These are phyloP conservation scores for Drosophila incognita DNA, from an alignment of 2,888 invertebrate species.

Conservation along the genomic window DNA sequence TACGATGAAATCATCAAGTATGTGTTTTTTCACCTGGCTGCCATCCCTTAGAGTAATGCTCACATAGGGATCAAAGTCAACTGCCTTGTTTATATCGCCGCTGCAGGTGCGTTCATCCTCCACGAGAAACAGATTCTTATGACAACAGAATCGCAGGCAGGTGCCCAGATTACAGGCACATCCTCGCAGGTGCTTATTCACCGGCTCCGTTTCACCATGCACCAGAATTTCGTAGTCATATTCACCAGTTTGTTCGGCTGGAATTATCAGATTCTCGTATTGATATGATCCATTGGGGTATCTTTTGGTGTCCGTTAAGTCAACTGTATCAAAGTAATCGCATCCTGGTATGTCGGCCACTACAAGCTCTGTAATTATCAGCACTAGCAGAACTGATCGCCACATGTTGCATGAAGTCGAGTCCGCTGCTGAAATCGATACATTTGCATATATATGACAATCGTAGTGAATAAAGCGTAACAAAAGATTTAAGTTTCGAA, in stretches of 20 bases:
- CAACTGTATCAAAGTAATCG: conserved; percentile 68
- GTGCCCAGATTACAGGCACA: conserved; percentile 74
- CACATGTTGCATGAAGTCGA: conserved; percentile 7
- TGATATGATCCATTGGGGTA: conserved; percentile 64
- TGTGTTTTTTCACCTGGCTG: conserved; percentile 6
- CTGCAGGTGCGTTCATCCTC: conserved; percentile 19
- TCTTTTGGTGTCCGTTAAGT: conserved; percentile 45
- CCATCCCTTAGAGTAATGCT: conserved; percentile 27
- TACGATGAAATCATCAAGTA: conserved; percentile 39
- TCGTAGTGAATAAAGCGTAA: not conserved
- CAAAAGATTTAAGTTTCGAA: not conserved
- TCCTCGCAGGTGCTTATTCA: conserved; percentile 60
- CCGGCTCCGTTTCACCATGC: conserved; percentile 12
- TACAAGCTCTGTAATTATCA: not conserved
- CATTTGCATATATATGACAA: not conserved
- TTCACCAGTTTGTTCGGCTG: conserved; percentile 42
- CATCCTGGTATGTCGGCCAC: conserved; percentile 52
- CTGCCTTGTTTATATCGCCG: not conserved
- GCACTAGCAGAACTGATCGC: not conserved
- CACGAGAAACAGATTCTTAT: conserved; percentile 16
- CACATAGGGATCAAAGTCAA: conserved; percentile 26
- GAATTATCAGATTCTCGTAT: conserved; percentile 64
- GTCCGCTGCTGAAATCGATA: not conserved
- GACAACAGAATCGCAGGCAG: conserved; percentile 80
- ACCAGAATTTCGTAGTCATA: conserved; percentile 54